Evolutionary conservation across 2,113 vertebrate species (phyloP).

Genomic region (Gymnogyps californianus): DNA sequence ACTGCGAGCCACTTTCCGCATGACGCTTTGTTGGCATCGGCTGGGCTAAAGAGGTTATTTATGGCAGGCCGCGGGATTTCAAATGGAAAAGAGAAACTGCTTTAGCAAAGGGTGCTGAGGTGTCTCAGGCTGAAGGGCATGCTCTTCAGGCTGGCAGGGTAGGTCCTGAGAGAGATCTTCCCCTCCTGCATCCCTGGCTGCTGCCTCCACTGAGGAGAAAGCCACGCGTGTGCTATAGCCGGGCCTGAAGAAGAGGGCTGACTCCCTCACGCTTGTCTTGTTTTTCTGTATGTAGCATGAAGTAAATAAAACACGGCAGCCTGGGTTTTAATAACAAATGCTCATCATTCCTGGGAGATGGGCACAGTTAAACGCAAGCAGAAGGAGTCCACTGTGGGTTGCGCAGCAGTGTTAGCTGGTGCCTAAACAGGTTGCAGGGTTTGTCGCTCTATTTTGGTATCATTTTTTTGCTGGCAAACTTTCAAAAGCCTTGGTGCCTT

Average conservation of each 20-base stretch:
- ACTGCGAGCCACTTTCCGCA: fast-evolving
- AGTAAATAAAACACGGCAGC: not conserved
- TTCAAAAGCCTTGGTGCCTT: not conserved
- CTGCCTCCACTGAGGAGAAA: not conserved
- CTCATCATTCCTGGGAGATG: not conserved
- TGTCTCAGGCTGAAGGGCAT: not conserved
- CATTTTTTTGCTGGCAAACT: not conserved
- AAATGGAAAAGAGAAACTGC: not conserved
- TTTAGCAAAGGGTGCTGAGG: not conserved
- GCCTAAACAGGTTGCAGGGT: not conserved
- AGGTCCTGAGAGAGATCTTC: not conserved
- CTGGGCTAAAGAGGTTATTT: not conserved
- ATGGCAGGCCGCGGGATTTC: not conserved
- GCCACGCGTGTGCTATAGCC: not conserved
- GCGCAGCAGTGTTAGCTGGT: not conserved
- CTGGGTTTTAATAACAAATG: not conserved
- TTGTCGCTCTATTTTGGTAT: not conserved
- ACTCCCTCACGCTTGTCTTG: not conserved
- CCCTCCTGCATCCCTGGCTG: not conserved
- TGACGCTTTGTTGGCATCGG: fast-evolving
- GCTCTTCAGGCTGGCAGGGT: not conserved
- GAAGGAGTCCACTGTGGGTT: not conserved
- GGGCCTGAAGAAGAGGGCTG: not conserved
- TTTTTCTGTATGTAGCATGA: not conserved
- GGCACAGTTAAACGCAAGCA: not conserved